phyloP scores from a whole-genome alignment of 2,113 vertebrate species.

The Cololabis saira region DNA sequence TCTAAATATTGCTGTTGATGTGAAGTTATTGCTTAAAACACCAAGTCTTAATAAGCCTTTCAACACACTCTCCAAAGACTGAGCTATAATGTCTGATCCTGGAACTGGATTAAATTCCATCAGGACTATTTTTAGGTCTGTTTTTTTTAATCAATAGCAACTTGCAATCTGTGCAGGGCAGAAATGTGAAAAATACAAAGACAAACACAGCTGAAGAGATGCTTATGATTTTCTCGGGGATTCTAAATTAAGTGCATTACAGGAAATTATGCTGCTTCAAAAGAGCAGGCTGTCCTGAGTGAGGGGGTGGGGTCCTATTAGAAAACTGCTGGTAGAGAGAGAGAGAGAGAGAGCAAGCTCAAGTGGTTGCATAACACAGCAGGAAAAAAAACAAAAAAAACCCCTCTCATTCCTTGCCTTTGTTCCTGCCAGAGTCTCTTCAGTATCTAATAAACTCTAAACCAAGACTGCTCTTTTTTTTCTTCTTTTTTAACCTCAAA shows the following conservation, averaged over 20 bases:
- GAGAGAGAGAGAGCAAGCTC: slow-evolving; percentile 60
- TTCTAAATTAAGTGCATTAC: slow-evolving; percentile 80
- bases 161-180: slow-evolving; percentile 48
- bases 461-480: slow-evolving; percentile 69
- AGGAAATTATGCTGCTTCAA: slow-evolving; percentile 79
- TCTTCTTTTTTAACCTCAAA: slow-evolving; percentile 56
- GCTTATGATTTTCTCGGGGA: slow-evolving; percentile 70
- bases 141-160: slow-evolving; percentile 68
- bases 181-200: slow-evolving; percentile 48
- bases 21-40: slow-evolving; percentile 18
- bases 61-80: slow-evolving; percentile 47
- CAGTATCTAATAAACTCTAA: slow-evolving; percentile 76
- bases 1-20: too few relatives aligned
- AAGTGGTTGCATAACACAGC: slow-evolving; percentile 80
- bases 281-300: slow-evolving; percentile 77
- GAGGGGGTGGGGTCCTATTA: slow-evolving; percentile 77
- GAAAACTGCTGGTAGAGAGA: slow-evolving; percentile 68
- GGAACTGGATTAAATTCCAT: slow-evolving; percentile 62
- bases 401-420: slow-evolving; percentile 77
- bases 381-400: slow-evolving; percentile 51
- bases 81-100: slow-evolving; percentile 53
- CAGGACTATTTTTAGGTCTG: slow-evolving; percentile 54
- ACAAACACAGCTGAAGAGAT: slow-evolving; percentile 65
- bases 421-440: slow-evolving; percentile 80
- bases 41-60: slow-evolving; percentile 34